Percentiles rank a stretch among this genome's conserved stretches.
These are phyloP conservation scores for Beris morrisii DNA, from an alignment of 2,888 invertebrate genomes.

Conservation along the genomic window DNA sequence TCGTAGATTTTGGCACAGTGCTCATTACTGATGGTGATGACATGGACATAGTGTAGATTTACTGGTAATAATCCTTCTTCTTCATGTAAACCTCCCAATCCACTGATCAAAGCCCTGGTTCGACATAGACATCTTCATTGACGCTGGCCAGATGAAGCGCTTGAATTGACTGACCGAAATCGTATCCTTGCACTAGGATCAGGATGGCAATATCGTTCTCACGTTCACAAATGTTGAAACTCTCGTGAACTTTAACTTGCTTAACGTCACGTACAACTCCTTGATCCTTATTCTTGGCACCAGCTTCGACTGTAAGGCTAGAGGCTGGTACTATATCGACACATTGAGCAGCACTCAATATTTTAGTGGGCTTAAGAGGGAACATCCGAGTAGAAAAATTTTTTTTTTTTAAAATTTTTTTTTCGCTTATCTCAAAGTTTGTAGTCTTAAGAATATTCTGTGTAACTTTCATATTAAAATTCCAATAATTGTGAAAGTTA, in stretches of 20 bases:
- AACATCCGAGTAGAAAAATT: too few species aligned
- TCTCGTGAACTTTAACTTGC: conserved; percentile 50
- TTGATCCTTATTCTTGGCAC: conserved; percentile 55
- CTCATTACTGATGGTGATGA: conserved; percentile 55
- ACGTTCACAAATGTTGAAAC: conserved; percentile 56
- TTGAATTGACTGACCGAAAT: conserved; percentile 51
- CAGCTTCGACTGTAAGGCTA: conserved; percentile 56
- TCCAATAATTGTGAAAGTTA: too few species aligned
- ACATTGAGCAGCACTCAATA: conserved; percentile 19
- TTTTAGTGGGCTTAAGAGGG: conserved; percentile 5
- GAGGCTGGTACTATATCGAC: conserved; percentile 38
- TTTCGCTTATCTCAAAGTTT: too few species aligned
- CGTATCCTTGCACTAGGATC: conserved; percentile 56
- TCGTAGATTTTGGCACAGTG: conserved; percentile 54
- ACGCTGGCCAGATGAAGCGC: conserved; percentile 53
- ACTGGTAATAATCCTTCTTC: conserved; percentile 43
- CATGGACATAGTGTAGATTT: conserved; percentile 55
- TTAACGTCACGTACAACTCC: conserved; percentile 41
- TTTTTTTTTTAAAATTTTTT: too few species aligned
- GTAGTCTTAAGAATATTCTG: too few species aligned
- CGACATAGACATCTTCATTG: conserved; percentile 40
- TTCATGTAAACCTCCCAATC: conserved; percentile 39
- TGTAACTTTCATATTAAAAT: too few species aligned
- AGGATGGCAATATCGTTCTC: conserved; percentile 63
- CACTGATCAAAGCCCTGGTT: conserved; percentile 26